phyloP scores from a whole-genome alignment of 2,888 invertebrate genomes.

The Trichopoda pennipes region DNA sequence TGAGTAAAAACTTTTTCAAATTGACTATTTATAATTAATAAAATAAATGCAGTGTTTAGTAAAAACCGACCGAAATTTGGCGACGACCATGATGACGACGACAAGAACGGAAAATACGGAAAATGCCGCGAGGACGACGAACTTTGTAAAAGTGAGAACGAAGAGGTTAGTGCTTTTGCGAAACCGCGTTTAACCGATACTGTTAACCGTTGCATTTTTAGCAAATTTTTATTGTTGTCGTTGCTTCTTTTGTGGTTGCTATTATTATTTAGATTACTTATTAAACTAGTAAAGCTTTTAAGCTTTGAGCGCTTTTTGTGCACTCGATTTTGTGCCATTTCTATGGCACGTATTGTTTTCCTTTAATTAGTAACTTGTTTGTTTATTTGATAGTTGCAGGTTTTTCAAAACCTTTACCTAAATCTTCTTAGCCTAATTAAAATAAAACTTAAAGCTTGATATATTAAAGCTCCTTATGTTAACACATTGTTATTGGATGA shows the following conservation, averaged over 20 bases:
- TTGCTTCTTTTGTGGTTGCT: constrained; percentile 36
- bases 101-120: background rate
- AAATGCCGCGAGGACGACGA: constrained; percentile 31
- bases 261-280: background rate
- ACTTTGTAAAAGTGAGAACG: background rate
- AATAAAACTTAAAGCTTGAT: background rate
- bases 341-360: constrained; percentile 74
- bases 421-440: constrained; percentile 3
- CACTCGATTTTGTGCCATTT: constrained; percentile 75
- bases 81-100: constrained; percentile 11
- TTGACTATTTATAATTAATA: constrained; percentile 66
- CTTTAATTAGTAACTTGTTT: background rate
- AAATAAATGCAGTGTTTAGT: constrained; percentile 62
- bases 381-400: background rate
- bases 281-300: constrained; percentile 47
- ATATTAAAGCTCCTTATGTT: background rate
- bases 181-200: constrained; percentile 40
- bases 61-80: constrained; percentile 43
- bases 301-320: constrained; percentile 68
- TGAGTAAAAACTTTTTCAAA: constrained; percentile 62
- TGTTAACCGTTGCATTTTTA: constrained; percentile 38
- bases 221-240: constrained; percentile 36
- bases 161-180: background rate
- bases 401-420: background rate
- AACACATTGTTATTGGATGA: constrained; percentile 48